Base-by-base conservation (phyloP, 1,140 invertebrate genomes). In the Leguminivora glycinivorella region DNA sequence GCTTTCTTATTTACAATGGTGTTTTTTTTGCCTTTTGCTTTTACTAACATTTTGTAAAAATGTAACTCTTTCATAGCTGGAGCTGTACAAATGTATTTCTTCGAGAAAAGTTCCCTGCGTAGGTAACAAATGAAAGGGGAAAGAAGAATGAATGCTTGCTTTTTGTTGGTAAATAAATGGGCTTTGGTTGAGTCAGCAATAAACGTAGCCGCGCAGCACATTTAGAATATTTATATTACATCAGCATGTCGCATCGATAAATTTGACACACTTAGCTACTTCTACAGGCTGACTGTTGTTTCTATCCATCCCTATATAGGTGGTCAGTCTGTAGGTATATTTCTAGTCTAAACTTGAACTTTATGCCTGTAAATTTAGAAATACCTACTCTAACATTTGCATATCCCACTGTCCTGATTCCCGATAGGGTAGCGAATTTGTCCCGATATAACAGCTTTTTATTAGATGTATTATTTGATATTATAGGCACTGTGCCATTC, bases 1-100 rank as follows among this genome's bases (percentile, higher is more conserved):
- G 2, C 47, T 7, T 52, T 52, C n/a, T 43, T 22, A 52, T 10
- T 22, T 52, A 52, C 47, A 52, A 52, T 22, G 47, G 19, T 52
- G 47, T 9, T 43, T 19, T 52, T 9, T 22, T 22, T 22, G 22
- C 9, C 40, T 52, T 19, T n/a, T 22, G 47, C 47, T 52, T 52
- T 52, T 52, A 52, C 47, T 52, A 52, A 52, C 47, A 52, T 52
- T 22, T 17, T 43, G 14, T 43, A 43, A 17, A 40, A 43, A 43
- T n/a, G 40, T n/a, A 43, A 43, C 14, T 5, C n/a, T 34, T 34
- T 10, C 31, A 10, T 2, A 7, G 31, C 31, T 34, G 31, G 31
- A 34, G 7, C 40, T 43, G n/a, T 43, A 43, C 14, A 43, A 3
- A n/a, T n/a, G 14, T 43, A 43, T n/a, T 43, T 43, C n/a, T n/a